Evolutionary conservation across 2,113 vertebrate genomes (phyloP), one percentile per base, ranked within the genome.

Genomic region (Cynoglossus semilaevis): DNA sequence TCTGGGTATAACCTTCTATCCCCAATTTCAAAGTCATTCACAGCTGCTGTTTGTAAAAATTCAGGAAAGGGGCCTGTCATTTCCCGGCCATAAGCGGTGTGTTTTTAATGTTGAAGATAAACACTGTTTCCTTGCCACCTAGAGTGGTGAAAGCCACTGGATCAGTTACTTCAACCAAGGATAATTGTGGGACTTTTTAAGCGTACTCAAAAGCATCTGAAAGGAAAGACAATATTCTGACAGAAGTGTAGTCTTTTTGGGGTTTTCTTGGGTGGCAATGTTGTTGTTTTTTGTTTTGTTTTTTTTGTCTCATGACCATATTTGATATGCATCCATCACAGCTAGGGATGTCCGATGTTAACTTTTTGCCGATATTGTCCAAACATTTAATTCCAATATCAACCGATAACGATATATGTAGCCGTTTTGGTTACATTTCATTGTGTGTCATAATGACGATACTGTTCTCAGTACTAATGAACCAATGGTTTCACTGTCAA

Each of bases 141-240:
- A 37, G 74, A 65, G 67, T 73, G 52, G 37, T 1, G 0, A 77
- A 69, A 77, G 47, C 71, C 73, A 51, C 55, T 58, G 52, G 72
- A 81, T 81, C 29, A 37, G 76, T 77, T 40, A 4, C 49, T 22
- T 16, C 58, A 47, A 53, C 64, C 46, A 67, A 29, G 0, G 1
- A 34, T 69, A 48, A 37, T 37, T 47, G 51, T 64, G 61, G 45
- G 42, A 51, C 62, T 63, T 43, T 22, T 57, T 52, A 51, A 35
- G n/a, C 64, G 72, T 82, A 76, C 14, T 77, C 18, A 75, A 79
- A 66, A 63, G 61, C 10, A 52, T 69, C 77, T 82, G 66, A 84
- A 84, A 22, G 41, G 29, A 56, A 51, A 50, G 56, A n/a, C n/a
- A 48, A 57, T 63, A 49, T 2, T 38, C 2, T 38, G n/a, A n/a